Evolutionary conservation across 2,888 invertebrate species (phyloP), one percentile per base, ranked within the genome.

Genomic region (Linnaemya vulpina): DNA sequence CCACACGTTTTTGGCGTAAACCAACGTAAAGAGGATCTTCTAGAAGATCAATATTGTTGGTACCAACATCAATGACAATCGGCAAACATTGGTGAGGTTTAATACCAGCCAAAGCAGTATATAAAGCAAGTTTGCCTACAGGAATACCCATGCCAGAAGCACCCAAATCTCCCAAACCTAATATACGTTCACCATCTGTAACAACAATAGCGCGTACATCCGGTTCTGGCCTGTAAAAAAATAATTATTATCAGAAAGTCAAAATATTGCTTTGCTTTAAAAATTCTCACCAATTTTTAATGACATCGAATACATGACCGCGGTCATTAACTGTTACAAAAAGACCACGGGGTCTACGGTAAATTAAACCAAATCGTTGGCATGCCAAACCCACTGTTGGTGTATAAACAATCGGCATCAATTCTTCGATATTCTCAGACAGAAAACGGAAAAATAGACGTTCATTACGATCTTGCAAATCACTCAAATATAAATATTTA

Each of bases 121-220:
- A 99, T 51, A 99, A 94, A 0, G 99, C 96, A 86, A 99, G 94
- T 92, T 99, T 99, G 25, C 99, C 99, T 11, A 99, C 98, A 0
- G 99, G 99, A 89, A 99, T 99, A 81, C 99, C 99, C 98, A 96
- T 96, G 30, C 99, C 99, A 90, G 97, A 97, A 1, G 98, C 98
- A 0, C 99, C 99, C 68, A 99, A 94, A 92, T 99, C 99, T 7
- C 99, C 99, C 53, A 99, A 94, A 87, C 99, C 99, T 87, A 99
- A 94, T 91, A 99, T 99, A 74, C 99, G 94, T 92, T 99, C 99
- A 43, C 99, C 99, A 90, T 99, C 99, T 0, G 99, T 99, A 70
- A 99, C 98, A 70, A 97, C 97, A 90, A 97, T 95, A 13, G 96
- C 97, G 80, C 96, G 95, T 3, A 97, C 97, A 90, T 96, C 95